A percentile compares a stretch with the other conserved stretches of the same genome.
Evolutionary conservation across 1,140 invertebrate genomes (phyloP).

Genomic region (Maconellicoccus hirsutus): DNA sequence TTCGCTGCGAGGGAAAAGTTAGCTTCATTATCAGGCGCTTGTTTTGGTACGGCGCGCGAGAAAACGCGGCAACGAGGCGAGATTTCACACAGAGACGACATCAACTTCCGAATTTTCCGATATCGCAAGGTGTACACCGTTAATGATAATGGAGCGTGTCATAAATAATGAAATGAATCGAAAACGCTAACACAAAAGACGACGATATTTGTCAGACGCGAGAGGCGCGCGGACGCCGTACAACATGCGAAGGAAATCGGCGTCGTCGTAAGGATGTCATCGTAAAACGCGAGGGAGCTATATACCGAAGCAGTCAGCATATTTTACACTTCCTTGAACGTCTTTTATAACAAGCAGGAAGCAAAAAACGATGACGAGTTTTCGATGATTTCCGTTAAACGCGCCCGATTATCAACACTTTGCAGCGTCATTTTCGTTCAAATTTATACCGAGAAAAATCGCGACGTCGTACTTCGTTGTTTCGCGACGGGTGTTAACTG

Average conservation of each 20-base stretch:
- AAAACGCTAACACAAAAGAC: constrained; percentile 5
- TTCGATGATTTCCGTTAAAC: constrained; percentile 17
- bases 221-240: neutral
- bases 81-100: neutral
- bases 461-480: no score
- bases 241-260: neutral
- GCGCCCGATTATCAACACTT: neutral
- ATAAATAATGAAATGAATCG: constrained; percentile 16
- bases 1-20: no score
- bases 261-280: neutral
- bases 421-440: neutral
- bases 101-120: constrained; percentile 17
- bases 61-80: neutral
- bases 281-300: neutral
- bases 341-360: constrained; percentile 16
- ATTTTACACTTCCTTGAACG: constrained; percentile 16
- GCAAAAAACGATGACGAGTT: constrained; percentile 15
- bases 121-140: constrained; percentile 10
- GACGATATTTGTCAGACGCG: no score
- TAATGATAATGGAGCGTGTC: constrained; percentile 22
- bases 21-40: no score
- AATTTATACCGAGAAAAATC: neutral
- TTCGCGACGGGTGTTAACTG: no score
- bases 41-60: neutral
- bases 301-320: constrained; percentile 1